phyloP scores from a whole-genome alignment of 2,113 vertebrate species.

The Gobiocypris rarus region DNA sequence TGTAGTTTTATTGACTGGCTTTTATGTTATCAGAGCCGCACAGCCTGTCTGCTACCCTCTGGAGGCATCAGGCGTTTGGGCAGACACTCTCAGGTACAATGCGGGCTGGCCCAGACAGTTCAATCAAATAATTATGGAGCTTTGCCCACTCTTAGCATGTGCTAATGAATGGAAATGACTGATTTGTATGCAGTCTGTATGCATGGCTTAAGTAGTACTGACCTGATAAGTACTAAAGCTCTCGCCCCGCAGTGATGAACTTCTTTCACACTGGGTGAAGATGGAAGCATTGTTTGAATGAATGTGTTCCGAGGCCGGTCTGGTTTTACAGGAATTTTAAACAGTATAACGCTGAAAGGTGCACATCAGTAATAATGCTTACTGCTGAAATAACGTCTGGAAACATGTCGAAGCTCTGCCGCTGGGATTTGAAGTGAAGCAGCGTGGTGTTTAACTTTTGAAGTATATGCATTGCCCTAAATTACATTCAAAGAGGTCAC shows the following conservation, averaged over 20 bases:
- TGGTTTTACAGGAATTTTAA: conserved; percentile 52
- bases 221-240: conserved; percentile 56
- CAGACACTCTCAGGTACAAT: conserved; percentile 57
- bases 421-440: conserved; percentile 35
- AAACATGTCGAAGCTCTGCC: conserved; percentile 42
- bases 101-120: conserved; percentile 48
- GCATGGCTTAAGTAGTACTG: conserved; percentile 47
- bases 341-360: conserved; percentile 28
- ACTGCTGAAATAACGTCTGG: conserved; percentile 47
- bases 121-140: conserved; percentile 62
- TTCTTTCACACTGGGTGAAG: conserved; percentile 50
- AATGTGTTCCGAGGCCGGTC: conserved; percentile 34
- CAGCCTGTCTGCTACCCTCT: conserved; percentile 56
- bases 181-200: conserved; percentile 59
- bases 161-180: conserved; percentile 63
- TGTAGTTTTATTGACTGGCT: conserved; percentile 58
- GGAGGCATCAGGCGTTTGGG: conserved; percentile 47
- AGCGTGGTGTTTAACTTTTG: conserved; percentile 49
- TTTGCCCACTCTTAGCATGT: conserved; percentile 51
- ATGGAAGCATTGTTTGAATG: conserved; percentile 59
- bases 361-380: conserved; percentile 55
- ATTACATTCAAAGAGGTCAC: conserved; percentile 39
- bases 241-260: conserved; percentile 53
- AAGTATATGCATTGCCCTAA: conserved; percentile 45
- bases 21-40: conserved; percentile 55